These are phyloP conservation scores for Sturmia bella DNA, from an alignment of 2,888 invertebrate genomes.

Conservation along the genomic window DNA sequence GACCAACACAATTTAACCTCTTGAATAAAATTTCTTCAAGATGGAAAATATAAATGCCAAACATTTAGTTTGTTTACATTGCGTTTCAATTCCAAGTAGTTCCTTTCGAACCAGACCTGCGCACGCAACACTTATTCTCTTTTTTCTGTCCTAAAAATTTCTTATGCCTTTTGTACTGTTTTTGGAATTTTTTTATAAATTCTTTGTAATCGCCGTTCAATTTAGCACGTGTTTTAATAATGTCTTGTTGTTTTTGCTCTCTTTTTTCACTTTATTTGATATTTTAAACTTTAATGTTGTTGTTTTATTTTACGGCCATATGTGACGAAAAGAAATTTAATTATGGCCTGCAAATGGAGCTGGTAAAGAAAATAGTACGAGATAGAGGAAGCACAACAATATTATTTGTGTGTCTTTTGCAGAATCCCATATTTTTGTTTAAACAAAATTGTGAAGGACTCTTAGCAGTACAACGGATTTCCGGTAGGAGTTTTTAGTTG, in stretches of 20 bases:
- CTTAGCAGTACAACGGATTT: conserved; percentile 77
- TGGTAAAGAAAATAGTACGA: neutral
- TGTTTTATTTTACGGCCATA: conserved; percentile 45
- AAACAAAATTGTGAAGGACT: conserved; percentile 41
- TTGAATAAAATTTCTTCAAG: neutral
- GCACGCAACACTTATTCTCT: neutral
- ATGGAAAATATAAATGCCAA: conserved; percentile 21
- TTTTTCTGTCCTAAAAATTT: neutral
- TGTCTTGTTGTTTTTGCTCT: conserved; percentile 1
- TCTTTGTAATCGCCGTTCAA: conserved; percentile 14
- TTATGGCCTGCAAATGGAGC: conserved; percentile 36
- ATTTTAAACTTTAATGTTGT: conserved; percentile 42
- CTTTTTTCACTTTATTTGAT: conserved; percentile 30
- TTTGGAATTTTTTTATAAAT: neutral
- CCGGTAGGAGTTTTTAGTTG: conserved; percentile 72
- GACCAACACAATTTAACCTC: conserved; percentile 43
- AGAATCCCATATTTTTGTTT: neutral
- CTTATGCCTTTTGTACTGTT: neutral
- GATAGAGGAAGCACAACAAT: conserved; percentile 13
- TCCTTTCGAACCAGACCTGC: conserved; percentile 24
- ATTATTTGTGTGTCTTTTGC: neutral
- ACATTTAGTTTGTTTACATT: conserved; percentile 51
- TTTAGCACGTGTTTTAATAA: conserved; percentile 56
- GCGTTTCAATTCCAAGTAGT: conserved; percentile 33
- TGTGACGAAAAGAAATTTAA: conserved; percentile 70